These are phyloP conservation scores for Noctua pronuba DNA, from an alignment of 2,888 invertebrate genomes.

Conservation along the genomic window DNA sequence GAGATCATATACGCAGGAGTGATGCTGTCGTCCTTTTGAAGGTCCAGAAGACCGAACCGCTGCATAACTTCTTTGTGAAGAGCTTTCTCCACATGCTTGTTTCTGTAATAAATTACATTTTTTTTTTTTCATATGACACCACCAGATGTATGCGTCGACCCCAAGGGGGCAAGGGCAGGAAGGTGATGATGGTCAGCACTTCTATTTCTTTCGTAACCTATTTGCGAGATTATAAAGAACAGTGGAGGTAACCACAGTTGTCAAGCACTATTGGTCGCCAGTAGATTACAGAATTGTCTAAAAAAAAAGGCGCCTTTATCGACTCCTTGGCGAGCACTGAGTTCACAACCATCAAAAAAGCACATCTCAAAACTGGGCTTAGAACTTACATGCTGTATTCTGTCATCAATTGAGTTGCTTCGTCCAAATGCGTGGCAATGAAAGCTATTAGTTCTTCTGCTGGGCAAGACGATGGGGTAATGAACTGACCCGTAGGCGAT, in stretches of 20 bases:
- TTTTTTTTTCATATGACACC: too few relatives aligned
- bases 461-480: conserved; percentile 97
- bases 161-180: background rate
- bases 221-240: background rate
- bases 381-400: conserved; percentile 93
- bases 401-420: conserved; percentile 93
- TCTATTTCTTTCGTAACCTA: background rate
- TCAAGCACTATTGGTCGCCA: background rate
- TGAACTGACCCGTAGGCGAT: conserved; percentile 97
- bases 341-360: background rate
- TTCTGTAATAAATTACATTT: conserved; percentile 83
- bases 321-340: background rate
- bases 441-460: conserved; percentile 96
- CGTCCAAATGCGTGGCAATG: conserved; percentile 94
- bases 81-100: conserved; percentile 95
- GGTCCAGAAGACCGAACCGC: conserved; percentile 92
- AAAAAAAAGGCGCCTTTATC: background rate
- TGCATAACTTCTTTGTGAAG: conserved; percentile 92
- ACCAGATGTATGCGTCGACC: background rate
- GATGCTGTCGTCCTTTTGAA: conserved; percentile 97
- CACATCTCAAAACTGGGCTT: background rate
- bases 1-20: conserved; percentile 97
- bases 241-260: background rate
- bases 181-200: background rate
- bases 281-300: background rate